A percentile compares a stretch with the other conserved stretches of the same genome.
These are phyloP conservation scores for Pristionchus maxplancki DNA, from an alignment of 2,888 invertebrate species.

Conservation along the genomic window DNA sequence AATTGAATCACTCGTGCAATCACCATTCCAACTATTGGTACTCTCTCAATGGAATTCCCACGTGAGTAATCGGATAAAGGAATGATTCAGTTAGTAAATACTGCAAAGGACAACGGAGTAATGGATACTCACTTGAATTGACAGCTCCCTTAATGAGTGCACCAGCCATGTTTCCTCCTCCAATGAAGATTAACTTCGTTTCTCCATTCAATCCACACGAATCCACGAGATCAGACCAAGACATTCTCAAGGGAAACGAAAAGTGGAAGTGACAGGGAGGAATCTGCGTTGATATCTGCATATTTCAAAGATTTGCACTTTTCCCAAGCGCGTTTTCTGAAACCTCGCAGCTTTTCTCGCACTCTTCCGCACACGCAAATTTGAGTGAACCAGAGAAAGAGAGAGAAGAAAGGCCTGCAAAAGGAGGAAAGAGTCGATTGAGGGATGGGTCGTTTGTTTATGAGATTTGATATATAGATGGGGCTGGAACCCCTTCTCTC, in stretches of 20 bases:
- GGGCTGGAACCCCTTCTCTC: constrained; percentile 33
- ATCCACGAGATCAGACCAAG: not conserved
- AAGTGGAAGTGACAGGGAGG: not conserved
- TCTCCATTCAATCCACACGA: constrained; percentile 8
- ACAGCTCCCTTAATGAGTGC: constrained; percentile 88
- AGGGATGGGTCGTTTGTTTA: constrained; percentile 41
- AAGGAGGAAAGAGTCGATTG: constrained; percentile 35
- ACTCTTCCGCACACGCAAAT: constrained; percentile 7
- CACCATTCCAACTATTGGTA: not conserved
- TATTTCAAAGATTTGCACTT: not conserved
- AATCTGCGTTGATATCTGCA: no score
- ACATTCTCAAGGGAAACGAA: not conserved
- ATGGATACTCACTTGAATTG: constrained; percentile 82
- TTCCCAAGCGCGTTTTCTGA: not conserved
- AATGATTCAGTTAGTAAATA: not conserved
- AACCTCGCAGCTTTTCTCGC: not conserved
- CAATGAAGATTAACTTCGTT: constrained; percentile 84
- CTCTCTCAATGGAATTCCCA: not conserved
- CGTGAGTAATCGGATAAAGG: not conserved
- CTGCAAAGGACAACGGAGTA: not conserved
- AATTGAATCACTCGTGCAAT: not conserved
- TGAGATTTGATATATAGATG: constrained; percentile 41
- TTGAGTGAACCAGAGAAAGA: not conserved
- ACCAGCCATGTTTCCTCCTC: constrained; percentile 92
- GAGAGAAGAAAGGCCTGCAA: constrained; percentile 8